Evolutionary conservation across 2,113 vertebrate genomes (phyloP).

Genomic region (Mesitornis unicolor): DNA sequence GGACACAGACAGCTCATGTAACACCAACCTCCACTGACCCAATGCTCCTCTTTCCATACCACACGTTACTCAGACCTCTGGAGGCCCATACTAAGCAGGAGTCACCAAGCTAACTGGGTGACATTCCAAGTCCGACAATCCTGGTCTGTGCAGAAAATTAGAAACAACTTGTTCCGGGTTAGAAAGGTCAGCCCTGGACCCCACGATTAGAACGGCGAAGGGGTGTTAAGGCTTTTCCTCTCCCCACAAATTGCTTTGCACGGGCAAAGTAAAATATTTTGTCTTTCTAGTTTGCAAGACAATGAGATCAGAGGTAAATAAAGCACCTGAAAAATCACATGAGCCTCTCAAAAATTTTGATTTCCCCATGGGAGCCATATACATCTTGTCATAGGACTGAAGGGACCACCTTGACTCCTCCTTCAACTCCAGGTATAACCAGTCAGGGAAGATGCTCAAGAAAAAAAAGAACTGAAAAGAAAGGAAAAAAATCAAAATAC

Average conservation of each 20-base stretch:
- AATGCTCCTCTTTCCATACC: background rate
- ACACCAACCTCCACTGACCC: background rate
- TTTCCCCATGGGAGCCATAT: background rate
- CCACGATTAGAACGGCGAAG: fast-evolving
- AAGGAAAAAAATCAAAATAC: fast-evolving
- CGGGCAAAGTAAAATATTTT: background rate
- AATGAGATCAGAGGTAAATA: background rate
- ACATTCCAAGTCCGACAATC: background rate
- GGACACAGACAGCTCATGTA: background rate
- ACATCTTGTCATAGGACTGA: background rate
- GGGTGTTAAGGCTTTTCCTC: background rate
- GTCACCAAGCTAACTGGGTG: background rate
- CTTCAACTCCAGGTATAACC: background rate
- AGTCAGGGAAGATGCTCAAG: background rate
- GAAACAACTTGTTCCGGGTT: background rate
- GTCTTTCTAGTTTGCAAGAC: background rate
- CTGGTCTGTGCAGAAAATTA: background rate
- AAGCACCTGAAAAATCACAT: background rate
- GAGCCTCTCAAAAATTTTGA: background rate
- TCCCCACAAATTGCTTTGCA: background rate
- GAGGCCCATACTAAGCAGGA: fast-evolving
- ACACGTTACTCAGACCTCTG: fast-evolving
- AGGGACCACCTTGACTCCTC: background rate
- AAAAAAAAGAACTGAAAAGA: background rate
- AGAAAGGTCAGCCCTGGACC: background rate